Conservation (phyloP, 2,113 vertebrate genomes). For the Heteronetta atricapilla region DNA sequence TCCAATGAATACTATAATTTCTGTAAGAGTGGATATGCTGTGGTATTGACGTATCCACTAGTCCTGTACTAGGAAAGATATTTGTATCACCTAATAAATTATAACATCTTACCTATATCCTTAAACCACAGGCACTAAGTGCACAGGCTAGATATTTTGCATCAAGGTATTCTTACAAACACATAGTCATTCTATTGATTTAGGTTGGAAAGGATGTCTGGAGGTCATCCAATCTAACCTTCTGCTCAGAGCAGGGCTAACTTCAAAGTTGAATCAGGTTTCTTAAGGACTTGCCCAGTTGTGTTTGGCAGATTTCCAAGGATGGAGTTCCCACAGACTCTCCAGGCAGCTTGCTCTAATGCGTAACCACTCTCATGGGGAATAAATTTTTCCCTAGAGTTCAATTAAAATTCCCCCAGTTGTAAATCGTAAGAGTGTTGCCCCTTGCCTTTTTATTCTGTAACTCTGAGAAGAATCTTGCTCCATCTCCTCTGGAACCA, state of each 20-base stretch:
- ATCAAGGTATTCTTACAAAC: neutral
- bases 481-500: neutral
- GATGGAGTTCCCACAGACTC: neutral
- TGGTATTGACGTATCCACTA: neutral
- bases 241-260: neutral
- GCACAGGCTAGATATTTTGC: neutral
- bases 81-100: neutral
- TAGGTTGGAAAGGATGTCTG: neutral
- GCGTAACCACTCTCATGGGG: accelerated
- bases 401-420: neutral
- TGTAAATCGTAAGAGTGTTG: neutral
- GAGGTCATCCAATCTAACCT: neutral
- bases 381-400: neutral
- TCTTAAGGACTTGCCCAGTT: neutral
- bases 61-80: neutral
- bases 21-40: neutral
- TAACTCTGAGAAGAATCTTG: neutral
- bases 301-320: neutral
- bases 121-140: neutral
- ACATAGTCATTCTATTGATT: neutral
- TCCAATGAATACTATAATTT: neutral
- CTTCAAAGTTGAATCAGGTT: neutral
- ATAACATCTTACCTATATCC: neutral
- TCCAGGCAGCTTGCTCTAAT: neutral
- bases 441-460: neutral